Evolutionary conservation across 2,888 invertebrate genomes (phyloP).

Genomic region (Pyralis farinalis): DNA sequence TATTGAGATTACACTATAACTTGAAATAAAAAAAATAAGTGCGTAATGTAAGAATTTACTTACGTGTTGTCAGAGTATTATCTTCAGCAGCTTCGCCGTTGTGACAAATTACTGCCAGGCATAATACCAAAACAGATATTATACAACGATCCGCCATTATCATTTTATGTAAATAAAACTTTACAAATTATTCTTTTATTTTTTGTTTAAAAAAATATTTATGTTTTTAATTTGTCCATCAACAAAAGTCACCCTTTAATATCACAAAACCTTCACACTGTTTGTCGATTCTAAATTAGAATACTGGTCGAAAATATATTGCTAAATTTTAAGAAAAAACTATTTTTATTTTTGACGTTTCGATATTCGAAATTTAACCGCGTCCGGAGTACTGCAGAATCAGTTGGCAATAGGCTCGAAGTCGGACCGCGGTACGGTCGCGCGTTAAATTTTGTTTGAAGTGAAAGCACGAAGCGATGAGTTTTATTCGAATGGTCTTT

Average conservation of each 20-base stretch:
- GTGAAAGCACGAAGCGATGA: constrained; percentile 73
- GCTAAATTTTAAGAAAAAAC: background rate
- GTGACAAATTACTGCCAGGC: constrained; percentile 51
- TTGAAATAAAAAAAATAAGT: too few species aligned
- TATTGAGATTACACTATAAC: too few species aligned
- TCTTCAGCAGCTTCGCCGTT: constrained; percentile 60
- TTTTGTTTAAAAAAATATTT: constrained; percentile 23
- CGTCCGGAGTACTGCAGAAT: constrained; percentile 56
- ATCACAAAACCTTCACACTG: constrained; percentile 25
- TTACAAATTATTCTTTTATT: constrained; percentile 7
- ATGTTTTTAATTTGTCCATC: constrained; percentile 11
- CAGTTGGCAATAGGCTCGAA: constrained; percentile 50
- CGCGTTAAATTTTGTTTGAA: constrained; percentile 67
- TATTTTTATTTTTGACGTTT: constrained; percentile 24
- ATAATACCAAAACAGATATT: constrained; percentile 54
- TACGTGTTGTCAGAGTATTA: constrained; percentile 53
- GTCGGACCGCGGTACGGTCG: constrained; percentile 46
- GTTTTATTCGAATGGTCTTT: constrained; percentile 71
- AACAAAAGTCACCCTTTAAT: constrained; percentile 27
- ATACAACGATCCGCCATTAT: constrained; percentile 55
- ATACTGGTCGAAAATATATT: background rate
- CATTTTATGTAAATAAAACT: constrained; percentile 28
- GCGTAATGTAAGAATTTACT: too few species aligned
- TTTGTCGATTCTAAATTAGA: constrained; percentile 18
- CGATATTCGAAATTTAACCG: constrained; percentile 38